Evolutionary conservation across 2,113 vertebrate genomes (phyloP).

Genomic region (Oryctolagus cuniculus): mOryCun1.1 NC_091453.1:126049001-126049500

Average conservation of each 20-base stretch:
- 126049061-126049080: background rate
- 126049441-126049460: background rate
- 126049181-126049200: background rate
- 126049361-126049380: background rate
- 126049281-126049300: background rate
- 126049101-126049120: background rate
- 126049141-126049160: background rate
- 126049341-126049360: background rate
- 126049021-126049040: constrained; percentile 15
- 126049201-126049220: background rate
- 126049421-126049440: constrained; percentile 28
- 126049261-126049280: constrained; percentile 26
- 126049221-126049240: background rate
- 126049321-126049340: background rate
- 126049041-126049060: background rate
- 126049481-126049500: background rate
- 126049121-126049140: background rate
- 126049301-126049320: background rate
- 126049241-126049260: constrained; percentile 6
- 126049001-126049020: background rate
- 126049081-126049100: background rate
- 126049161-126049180: constrained; percentile 19
- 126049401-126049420: constrained; percentile 28
- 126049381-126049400: background rate
- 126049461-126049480: constrained; percentile 1